Evolutionary conservation across 2,888 invertebrate genomes (phyloP), one percentile per base, ranked within the genome.

Genomic region (Dichetophora obliterata): DNA sequence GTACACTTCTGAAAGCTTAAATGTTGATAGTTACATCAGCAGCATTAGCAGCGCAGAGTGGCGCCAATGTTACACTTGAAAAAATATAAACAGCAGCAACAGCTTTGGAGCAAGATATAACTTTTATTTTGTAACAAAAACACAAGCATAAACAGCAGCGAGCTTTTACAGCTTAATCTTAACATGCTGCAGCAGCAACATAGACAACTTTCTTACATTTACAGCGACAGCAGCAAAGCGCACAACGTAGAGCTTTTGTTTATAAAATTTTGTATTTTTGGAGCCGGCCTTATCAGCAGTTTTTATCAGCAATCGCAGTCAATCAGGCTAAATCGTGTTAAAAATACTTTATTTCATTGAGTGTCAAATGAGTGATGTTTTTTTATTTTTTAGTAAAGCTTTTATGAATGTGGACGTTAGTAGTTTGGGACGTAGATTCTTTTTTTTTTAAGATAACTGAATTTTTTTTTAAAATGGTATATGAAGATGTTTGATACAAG

Each of bases 301-400:
- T 37, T 65, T 52, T 52, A 57, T 82, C 82, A 83, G 80, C 81
- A 81, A 80, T 83, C 83, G 78, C 79, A 82, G 80, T 83, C 83
- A 80, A 83, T 81, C 57, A 83, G 80, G 80, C 83, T 83, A 81
- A 77, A 82, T 80, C 70, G 63, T 75, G 34, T 37, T 72, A 75
- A 57, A 43, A 43, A 43, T 43, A 43, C 11, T 43, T 43, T 43
- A 43, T 43, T 43, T 43, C 14, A 43, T 43, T 43, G 1, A 43
- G 43, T 11, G 43, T 11, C 11, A 6, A 11, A 14, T 43, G 14
- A 11, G 8, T 37, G 37, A 37, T 37, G 37, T 11, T 1, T 14
- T 11, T 37, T 31, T 31, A 8, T 37, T 37, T 43, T 43, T 43
- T 43, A 43, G 43, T 43, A 43, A 43, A 43, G 43, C 43, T 43